A percentile compares a stretch with the other conserved stretches of the same genome.
These are phyloP conservation scores for Sceliomorpha sp. DNA, from an alignment of 2,888 invertebrate genomes.

Conservation along the genomic window DNA sequence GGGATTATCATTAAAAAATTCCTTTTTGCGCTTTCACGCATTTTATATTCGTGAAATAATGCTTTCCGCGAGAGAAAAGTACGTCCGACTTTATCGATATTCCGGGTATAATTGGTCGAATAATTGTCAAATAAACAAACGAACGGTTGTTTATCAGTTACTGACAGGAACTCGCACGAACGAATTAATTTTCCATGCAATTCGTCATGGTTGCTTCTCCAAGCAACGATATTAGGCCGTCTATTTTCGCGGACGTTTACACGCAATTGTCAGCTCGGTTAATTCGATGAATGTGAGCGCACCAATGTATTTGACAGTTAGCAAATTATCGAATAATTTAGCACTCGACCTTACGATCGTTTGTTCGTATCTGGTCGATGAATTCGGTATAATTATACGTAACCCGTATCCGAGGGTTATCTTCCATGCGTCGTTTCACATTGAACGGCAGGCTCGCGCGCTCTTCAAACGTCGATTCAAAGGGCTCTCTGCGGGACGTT, in stretches of 20 bases:
- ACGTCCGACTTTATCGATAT: too few species aligned
- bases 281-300: constrained; percentile 28
- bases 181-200: constrained; percentile 27
- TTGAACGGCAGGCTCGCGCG: constrained; percentile 26
- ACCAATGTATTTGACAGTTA: constrained; percentile 44
- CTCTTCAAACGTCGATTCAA: constrained; percentile 48
- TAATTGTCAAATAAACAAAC: too few species aligned
- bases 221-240: constrained; percentile 22
- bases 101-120: too few species aligned
- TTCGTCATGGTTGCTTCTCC: constrained; percentile 2
- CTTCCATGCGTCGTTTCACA: constrained; percentile 33
- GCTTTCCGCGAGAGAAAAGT: too few species aligned
- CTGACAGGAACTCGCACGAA: neutral
- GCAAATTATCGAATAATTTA: constrained; percentile 43
- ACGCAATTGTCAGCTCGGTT: constrained; percentile 18
- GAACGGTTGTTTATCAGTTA: neutral
- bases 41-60: too few species aligned
- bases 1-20: too few species aligned
- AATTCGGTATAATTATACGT: constrained; percentile 38
- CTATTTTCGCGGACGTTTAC: constrained; percentile 35
- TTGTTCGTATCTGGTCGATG: constrained; percentile 35
- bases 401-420: constrained; percentile 38
- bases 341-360: constrained; percentile 33
- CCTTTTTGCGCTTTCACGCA: too few species aligned
- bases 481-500: constrained; percentile 41